Percentiles rank a stretch among this genome's conserved stretches.
Conservation (phyloP, 1,140 invertebrate genomes). For the Musca vetustissima region DNA sequence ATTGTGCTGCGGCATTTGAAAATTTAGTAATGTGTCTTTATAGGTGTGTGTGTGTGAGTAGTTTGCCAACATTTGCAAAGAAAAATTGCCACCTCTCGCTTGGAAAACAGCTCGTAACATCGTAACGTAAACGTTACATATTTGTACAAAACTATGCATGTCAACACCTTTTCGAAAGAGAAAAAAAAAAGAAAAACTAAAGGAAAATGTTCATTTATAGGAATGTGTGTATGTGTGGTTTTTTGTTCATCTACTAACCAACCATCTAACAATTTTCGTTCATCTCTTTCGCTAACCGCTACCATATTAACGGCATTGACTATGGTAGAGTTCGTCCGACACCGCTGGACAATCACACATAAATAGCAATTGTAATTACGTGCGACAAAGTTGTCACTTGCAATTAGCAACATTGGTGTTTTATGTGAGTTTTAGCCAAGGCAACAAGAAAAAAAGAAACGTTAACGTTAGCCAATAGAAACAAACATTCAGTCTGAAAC, state of each 20-base stretch:
- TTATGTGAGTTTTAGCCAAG: background rate
- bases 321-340: too few relatives aligned
- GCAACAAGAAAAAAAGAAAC: background rate
- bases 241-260: background rate
- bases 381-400: slow-evolving; percentile 31
- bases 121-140: background rate
- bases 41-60: too few relatives aligned
- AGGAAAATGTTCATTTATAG: too few relatives aligned
- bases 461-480: too few relatives aligned
- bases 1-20: background rate
- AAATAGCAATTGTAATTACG: slow-evolving; percentile 27
- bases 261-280: background rate
- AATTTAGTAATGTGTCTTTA: background rate
- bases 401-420: slow-evolving; percentile 29
- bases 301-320: too few relatives aligned
- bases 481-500: background rate
- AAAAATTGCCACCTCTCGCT: too few relatives aligned
- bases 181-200: too few relatives aligned
- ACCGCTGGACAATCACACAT: background rate
- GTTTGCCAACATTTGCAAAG: too few relatives aligned
- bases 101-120: background rate
- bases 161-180: slow-evolving; percentile 25
- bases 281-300: background rate
- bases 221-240: background rate
- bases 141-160: slow-evolving; percentile 22